Evolutionary conservation across 1,140 invertebrate species (phyloP).

Genomic region (Saccostrea echinata): DNA sequence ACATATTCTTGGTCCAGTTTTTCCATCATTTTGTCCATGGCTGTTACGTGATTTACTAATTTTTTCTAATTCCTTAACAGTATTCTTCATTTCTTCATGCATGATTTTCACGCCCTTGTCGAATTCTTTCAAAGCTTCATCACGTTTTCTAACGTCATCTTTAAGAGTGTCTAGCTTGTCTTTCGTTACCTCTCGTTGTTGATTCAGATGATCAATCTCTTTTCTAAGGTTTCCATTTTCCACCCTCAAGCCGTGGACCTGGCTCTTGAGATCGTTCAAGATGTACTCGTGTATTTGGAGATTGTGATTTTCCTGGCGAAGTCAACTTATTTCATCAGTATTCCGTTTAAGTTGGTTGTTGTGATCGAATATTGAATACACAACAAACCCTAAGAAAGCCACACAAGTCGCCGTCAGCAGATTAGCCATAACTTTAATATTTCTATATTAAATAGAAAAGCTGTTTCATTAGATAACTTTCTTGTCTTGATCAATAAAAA

Average conservation of each 20-base stretch:
- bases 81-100: not conserved
- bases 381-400: not conserved
- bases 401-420: not conserved
- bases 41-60: not conserved
- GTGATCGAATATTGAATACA: not conserved
- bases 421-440: not conserved
- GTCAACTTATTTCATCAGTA: not conserved
- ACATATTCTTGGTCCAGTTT: not conserved
- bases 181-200: not conserved
- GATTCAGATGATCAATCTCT: not conserved
- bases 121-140: not conserved
- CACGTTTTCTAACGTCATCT: not conserved
- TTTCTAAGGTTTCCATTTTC: not conserved
- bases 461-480: not conserved
- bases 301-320: not conserved
- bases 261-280: not conserved
- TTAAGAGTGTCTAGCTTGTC: not conserved
- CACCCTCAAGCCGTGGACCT: not conserved
- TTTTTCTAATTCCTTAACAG: not conserved
- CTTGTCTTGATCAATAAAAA: too few relatives aligned
- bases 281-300: not conserved
- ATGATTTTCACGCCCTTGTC: not conserved
- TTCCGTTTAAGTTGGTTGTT: not conserved
- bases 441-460: not conserved
- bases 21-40: not conserved